A percentile compares a stretch with the other conserved stretches of the same genome.
Conservation (phyloP, 1,140 invertebrate genomes). For the Apis cerana region DNA sequence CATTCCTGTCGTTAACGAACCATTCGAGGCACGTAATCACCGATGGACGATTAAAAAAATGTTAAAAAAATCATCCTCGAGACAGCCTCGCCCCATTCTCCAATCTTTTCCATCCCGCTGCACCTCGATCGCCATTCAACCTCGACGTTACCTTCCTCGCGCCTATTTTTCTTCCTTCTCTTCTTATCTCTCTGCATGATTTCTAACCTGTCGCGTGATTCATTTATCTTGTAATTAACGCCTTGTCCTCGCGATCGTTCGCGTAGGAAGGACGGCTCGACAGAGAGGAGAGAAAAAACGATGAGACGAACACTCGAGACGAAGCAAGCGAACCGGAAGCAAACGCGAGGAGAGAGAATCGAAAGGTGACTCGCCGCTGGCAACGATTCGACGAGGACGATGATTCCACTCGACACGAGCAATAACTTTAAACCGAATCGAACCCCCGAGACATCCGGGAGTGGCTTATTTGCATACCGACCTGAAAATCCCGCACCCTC, state of each 20-base stretch:
- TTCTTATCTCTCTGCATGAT: slow-evolving; percentile 49
- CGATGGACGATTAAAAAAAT: slow-evolving; percentile 45
- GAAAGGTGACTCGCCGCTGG: slow-evolving; percentile 29
- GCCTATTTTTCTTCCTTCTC: slow-evolving; percentile 42
- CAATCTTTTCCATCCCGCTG: slow-evolving; percentile 45
- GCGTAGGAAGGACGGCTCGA: neutral
- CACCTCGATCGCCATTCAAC: slow-evolving; percentile 60
- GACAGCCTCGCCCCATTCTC: neutral
- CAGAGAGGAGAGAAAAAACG: neutral
- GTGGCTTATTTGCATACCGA: slow-evolving; percentile 78
- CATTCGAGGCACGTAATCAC: slow-evolving; percentile 10
- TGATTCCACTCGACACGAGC: slow-evolving; percentile 68
- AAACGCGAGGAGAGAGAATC: neutral
- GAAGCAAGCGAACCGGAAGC: slow-evolving; percentile 21
- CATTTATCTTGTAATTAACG: slow-evolving; percentile 68
- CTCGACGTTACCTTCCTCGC: slow-evolving; percentile 33
- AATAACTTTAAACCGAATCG: slow-evolving; percentile 76
- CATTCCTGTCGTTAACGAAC: neutral
- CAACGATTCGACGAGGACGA: slow-evolving; percentile 64
- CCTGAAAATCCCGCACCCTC: slow-evolving; percentile 77
- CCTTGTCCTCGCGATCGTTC: neutral
- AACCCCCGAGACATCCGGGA: slow-evolving; percentile 77
- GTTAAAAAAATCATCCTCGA: slow-evolving; percentile 21
- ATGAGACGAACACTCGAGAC: neutral
- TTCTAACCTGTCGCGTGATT: slow-evolving; percentile 38